Evolutionary conservation across 2,797 vertebrate genomes (phyloP), one percentile per base, ranked within the genome.

Genomic region (Limnodromus scolopaceus): DNA sequence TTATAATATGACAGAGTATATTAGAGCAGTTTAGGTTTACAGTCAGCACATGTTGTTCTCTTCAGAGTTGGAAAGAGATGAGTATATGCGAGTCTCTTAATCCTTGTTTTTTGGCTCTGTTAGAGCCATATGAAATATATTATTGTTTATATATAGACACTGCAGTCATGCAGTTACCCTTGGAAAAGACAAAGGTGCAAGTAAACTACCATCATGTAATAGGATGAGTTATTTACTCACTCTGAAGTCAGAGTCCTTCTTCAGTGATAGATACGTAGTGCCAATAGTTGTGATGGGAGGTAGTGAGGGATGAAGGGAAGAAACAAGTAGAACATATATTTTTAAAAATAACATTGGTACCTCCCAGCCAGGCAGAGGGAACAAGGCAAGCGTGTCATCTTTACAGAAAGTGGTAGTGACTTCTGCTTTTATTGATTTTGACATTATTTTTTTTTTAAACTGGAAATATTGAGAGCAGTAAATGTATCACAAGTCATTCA

Each of bases 81-180:
- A 45, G 17, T 45, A 5, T 60, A n/a, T 43, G 13, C 11, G 36
- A 87, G 48, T 32, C 34, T 76, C 77, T 74, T 75, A 74, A 74
- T 92, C 55, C 48, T 87, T 12, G 23, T 45, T 78, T 94, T 89
- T 91, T 93, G 93, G 79, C 80, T 76, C 64, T 75, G 32, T 92
- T 88, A 64, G 65, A 91, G 51, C 63, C 75, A 65, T 68, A 58
- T 92, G 87, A 95, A 93, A 89, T 91, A 48, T 19, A 84, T 76
- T 69, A 89, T 60, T 86, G 64, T 61, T 86, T 93, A 66, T 84
- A 53, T 71, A 68, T 46, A 74, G 48, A 23, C 32, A 41, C 28
- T 49, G 6, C 55, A 60, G 66, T 82, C 43, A 58, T 84, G 75
- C 69, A 69, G 41, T 79, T 92, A 76, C n/a, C 6, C 27, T 82